Evolutionary conservation across 2,113 vertebrate genomes (phyloP), one percentile per base, ranked within the genome.

Genomic region (Polyodon spathula): DNA sequence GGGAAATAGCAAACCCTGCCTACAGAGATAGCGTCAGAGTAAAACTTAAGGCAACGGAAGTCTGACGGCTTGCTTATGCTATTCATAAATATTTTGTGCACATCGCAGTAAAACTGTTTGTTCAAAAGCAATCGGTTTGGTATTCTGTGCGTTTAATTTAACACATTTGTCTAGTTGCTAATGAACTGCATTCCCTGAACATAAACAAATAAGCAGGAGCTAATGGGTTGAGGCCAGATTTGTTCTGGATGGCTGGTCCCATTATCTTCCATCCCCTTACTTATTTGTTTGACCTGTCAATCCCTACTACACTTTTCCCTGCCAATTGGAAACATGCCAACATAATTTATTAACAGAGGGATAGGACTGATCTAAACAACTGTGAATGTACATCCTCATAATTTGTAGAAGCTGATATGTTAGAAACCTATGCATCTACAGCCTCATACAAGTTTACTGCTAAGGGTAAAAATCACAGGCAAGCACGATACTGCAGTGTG

Each of bases 261-360:
- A 17, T 66, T 59, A 61, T 64, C 58, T 60, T n/a, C 55, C 56
- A 57, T 60, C 37, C 59, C 63, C 69, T 74, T 74, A 75, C 62
- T 66, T 69, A 50, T 71, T 56, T 54, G 62, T 14, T 38, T 64
- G 42, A 64, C 54, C 50, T 53, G 42, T 67, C 27, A 27, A 63
- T 37, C 54, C 57, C 43, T 46, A 54, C 44, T 39, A n/a, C 40
- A 63, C 43, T 39, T 44, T 27, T 37, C 59, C 37, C 57, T 14
- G 60, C 63, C 62, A 63, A 65, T 38, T 71, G 62, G 64, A 67
- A 17, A 15, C 4, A n/a, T 1, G 62, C 64, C 60, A 69, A 53
- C 59, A 48, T 14, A 54, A 37, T 59, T 44, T 58, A 27, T 56
- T n/a, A 39, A 38, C 40, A 17, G 9, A 50, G 12, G 48, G 12